Evolutionary conservation across 2,888 invertebrate genomes (phyloP).

Genomic region (Eupeodes luniger): DNA sequence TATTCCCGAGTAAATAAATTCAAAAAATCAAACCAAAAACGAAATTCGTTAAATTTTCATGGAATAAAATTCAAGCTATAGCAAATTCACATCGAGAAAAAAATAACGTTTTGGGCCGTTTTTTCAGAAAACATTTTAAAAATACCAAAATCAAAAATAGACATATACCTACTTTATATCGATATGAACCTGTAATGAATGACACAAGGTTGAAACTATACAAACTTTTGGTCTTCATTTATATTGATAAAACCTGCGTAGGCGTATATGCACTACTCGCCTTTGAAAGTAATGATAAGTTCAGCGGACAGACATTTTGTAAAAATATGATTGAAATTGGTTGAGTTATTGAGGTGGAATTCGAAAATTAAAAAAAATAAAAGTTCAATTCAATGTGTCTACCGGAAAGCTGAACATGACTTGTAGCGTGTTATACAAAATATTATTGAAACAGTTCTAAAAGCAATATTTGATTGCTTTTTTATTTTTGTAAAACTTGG

Average conservation of each 20-base stretch:
- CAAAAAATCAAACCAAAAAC: constrained; percentile 72
- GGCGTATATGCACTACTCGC: neutral
- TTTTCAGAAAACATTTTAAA: neutral
- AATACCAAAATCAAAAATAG: neutral
- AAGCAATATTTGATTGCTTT: too few species aligned
- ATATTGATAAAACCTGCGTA: neutral
- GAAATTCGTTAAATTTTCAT: constrained; percentile 72
- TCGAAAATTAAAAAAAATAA: neutral
- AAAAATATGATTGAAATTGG: too few species aligned
- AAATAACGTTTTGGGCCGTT: neutral
- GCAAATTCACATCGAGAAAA: neutral
- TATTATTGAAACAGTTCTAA: too few species aligned
- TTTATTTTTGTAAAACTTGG: too few species aligned
- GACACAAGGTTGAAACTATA: neutral
- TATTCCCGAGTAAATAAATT: constrained; percentile 75
- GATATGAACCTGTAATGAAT: neutral
- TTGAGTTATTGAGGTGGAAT: too few species aligned
- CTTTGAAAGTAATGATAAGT: too few species aligned
- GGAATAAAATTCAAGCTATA: constrained; percentile 48
- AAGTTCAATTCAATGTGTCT: too few species aligned
- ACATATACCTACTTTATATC: too few species aligned
- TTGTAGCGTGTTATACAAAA: too few species aligned
- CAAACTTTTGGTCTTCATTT: neutral
- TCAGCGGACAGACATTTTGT: too few species aligned
- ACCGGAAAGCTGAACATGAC: too few species aligned